These are phyloP conservation scores for Hemaris fuciformis DNA, from an alignment of 2,888 invertebrate species.

Conservation along the genomic window DNA sequence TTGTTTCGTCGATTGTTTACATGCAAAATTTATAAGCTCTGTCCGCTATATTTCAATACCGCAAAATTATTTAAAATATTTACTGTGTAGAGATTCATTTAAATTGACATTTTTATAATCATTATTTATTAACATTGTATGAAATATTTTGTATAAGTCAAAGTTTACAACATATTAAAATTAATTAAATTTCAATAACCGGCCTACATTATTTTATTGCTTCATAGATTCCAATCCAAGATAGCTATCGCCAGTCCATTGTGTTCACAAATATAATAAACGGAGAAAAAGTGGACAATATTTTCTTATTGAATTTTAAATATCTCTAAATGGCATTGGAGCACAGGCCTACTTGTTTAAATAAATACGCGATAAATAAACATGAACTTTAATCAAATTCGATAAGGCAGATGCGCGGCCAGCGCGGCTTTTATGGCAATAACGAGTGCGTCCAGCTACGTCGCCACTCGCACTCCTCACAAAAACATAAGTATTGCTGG, in stretches of 20 bases:
- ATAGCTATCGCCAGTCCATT: background rate
- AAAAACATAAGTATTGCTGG: conserved; percentile 73
- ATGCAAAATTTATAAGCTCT: conserved; percentile 4
- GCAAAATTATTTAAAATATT: background rate
- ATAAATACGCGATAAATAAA: conserved; percentile 73
- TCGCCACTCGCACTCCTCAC: conserved; percentile 55
- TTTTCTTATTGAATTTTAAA: conserved; percentile 22
- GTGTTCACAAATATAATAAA: conserved; percentile 22
- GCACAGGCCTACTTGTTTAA: conserved; percentile 50
- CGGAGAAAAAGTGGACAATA: conserved; percentile 26
- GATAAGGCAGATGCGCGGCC: conserved; percentile 73
- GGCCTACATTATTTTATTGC: background rate
- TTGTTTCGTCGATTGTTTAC: conserved; percentile 10
- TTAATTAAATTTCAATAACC: too few species aligned
- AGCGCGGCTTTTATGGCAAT: conserved; percentile 65
- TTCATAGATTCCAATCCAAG: background rate
- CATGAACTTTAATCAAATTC: conserved; percentile 80
- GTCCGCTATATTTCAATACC: background rate
- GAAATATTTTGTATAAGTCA: background rate
- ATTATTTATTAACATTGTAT: background rate
- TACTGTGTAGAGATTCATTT: background rate
- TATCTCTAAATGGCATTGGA: conserved; percentile 45
- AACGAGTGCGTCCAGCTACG: conserved; percentile 61
- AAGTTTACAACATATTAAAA: too few species aligned
- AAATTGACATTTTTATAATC: background rate